Conservation (phyloP, 2,888 invertebrate species). For the Acleris emargana region DNA sequence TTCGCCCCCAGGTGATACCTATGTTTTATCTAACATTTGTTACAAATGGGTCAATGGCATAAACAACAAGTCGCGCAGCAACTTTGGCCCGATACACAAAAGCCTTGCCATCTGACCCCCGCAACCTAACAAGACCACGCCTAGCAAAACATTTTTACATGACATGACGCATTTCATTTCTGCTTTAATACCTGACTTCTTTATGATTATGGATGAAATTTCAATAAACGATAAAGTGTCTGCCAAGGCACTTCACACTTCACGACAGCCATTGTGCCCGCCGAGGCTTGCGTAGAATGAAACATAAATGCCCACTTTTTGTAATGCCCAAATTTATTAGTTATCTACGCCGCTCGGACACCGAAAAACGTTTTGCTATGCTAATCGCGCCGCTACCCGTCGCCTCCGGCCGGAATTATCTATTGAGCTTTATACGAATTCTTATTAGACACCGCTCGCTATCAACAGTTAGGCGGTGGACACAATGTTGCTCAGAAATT, state of each 20-base stretch:
- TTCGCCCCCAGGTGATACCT: too few species aligned
- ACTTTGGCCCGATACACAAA: too few species aligned
- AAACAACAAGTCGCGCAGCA: too few species aligned
- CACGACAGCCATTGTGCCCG: neutral
- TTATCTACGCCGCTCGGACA: neutral
- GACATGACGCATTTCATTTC: too few species aligned
- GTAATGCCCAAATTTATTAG: conserved; percentile 29
- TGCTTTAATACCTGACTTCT: too few species aligned
- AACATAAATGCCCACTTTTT: conserved; percentile 11
- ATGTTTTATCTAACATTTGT: too few species aligned
- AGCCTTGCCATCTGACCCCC: too few species aligned
- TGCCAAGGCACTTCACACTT: neutral
- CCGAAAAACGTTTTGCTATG: conserved; percentile 18
- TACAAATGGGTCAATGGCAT: too few species aligned
- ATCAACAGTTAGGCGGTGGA: neutral
- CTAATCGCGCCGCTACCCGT: conserved; percentile 13
- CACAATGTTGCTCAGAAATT: too few species aligned
- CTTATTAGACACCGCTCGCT: conserved; percentile 15
- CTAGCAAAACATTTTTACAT: too few species aligned
- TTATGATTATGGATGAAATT: neutral
- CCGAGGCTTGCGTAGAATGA: neutral
- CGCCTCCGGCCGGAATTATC: conserved; percentile 13
- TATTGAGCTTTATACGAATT: conserved; percentile 16
- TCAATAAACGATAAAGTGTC: neutral
- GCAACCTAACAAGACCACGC: too few species aligned